Percentiles rank a stretch among this genome's conserved stretches.
Evolutionary conservation across 23 tunicate genomes (phyloP).

Genomic region (Halocynthia aurantium): DNA sequence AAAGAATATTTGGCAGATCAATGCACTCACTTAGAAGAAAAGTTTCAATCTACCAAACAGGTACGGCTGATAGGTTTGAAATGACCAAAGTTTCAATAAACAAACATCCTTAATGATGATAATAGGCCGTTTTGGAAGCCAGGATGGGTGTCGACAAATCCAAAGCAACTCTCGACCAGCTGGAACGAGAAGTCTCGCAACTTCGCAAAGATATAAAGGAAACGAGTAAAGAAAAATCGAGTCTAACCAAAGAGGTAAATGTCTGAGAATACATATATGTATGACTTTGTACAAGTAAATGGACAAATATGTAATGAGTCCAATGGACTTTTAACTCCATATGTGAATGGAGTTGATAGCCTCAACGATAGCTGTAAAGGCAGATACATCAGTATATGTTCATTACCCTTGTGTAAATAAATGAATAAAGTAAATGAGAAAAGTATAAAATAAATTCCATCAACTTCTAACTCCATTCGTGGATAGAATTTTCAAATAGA

Average conservation of each 20-base stretch:
- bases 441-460: too few species aligned
- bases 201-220: conserved; percentile 55
- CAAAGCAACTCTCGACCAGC: conserved; percentile 45
- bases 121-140: conserved; percentile 61
- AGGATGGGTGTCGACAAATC: conserved; percentile 67
- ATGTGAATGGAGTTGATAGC: too few species aligned
- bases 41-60: conserved; percentile 66
- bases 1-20: conserved; percentile 63
- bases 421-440: too few species aligned
- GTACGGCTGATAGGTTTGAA: conserved; percentile 11
- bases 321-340: too few species aligned
- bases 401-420: too few species aligned
- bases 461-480: too few species aligned
- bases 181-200: conserved; percentile 51
- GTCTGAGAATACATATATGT: too few species aligned
- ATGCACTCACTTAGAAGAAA: conserved; percentile 48
- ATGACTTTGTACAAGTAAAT: too few species aligned
- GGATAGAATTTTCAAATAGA: too few species aligned
- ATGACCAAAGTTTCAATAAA: neutral
- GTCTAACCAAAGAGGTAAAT: conserved; percentile 74
- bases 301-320: too few species aligned
- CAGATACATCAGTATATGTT: too few species aligned
- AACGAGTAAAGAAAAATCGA: conserved; percentile 39
- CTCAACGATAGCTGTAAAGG: too few species aligned
- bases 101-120: neutral